Evolutionary conservation across 1,140 invertebrate genomes (phyloP), one percentile per base, ranked within the genome.

Genomic region (Drosophila kepulauana): DNA sequence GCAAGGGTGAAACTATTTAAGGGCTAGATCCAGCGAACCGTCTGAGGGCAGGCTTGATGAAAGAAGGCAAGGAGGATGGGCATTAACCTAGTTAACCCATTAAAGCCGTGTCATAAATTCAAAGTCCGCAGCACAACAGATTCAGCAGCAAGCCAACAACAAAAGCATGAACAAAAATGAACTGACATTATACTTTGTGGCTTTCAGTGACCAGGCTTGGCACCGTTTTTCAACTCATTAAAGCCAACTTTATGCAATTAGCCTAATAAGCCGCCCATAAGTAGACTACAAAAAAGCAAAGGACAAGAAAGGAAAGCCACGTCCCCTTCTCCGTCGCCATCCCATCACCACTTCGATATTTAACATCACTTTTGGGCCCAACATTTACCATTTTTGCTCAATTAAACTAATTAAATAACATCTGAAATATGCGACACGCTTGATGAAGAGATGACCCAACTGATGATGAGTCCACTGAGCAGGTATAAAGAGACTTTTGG

Each of bases 201-300:
- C 59, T 66, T 78, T 80, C 68, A 71, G 80, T 76, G 72, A 46
- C 74, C 62, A 35, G 63, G 74, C 59, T 69, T 72, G 85, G 80
- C 78, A 88, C 80, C 85, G 71, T 82, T 88, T 88, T 84, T 80
- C 84, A 85, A 78, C 84, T 88, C 84, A 88, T 88, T 88, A 88
- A 88, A 88, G 85, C 80, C 85, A 84, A 88, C 85, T 88, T 88
- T 86, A 88, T 64, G 84, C 80, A 88, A 88, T 88, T 88, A 88
- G 84, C 80, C 85, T 89, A 88, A 88, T 88, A 88, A 84, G 85
- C 85, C 69, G 66, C 54, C 80, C 84, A 65, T 69, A 80, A 73
- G 74, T 73, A 78, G 70, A 57, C 70, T 69, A 65, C 75, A 62
- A 49, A 56, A 67, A 51, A 45, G 43, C 38, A 45, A 48, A 38